Percentiles rank a stretch among this genome's conserved stretches.
These are phyloP conservation scores for Macroglossus sobrinus DNA, from an alignment of 2,113 vertebrate species.

Conservation along the genomic window DNA sequence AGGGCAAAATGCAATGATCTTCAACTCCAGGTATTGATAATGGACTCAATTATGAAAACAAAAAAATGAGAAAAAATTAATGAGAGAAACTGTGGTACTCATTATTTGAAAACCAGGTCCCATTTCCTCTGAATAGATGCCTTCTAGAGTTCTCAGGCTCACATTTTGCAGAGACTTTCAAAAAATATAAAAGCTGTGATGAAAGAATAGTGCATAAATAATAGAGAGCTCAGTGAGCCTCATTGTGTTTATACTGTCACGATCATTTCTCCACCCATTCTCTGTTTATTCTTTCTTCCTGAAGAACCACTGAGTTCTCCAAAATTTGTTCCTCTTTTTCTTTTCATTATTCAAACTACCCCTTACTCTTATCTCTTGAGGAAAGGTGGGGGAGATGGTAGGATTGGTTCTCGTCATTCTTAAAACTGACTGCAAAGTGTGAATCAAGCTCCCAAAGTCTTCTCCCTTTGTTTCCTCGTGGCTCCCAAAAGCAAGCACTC, in stretches of 20 bases:
- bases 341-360: constrained; percentile 44
- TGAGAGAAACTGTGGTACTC: neutral
- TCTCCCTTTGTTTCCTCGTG: neutral
- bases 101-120: neutral
- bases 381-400: neutral
- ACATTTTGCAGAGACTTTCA: neutral
- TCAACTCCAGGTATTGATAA: neutral
- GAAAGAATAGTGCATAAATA: neutral
- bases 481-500: neutral
- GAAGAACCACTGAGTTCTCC: neutral
- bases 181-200: constrained; percentile 5
- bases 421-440: neutral
- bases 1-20: neutral
- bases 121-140: neutral
- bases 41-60: neutral
- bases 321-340: neutral
- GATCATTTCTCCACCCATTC: neutral
- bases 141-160: neutral
- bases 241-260: neutral
- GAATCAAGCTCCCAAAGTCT: neutral
- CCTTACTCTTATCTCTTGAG: neutral
- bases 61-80: neutral
- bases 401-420: neutral
- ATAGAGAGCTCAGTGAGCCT: neutral
- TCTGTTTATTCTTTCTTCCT: neutral